phyloP scores from a whole-genome alignment of 2,888 invertebrate species.

The Eristalinus sepulchralis region DNA sequence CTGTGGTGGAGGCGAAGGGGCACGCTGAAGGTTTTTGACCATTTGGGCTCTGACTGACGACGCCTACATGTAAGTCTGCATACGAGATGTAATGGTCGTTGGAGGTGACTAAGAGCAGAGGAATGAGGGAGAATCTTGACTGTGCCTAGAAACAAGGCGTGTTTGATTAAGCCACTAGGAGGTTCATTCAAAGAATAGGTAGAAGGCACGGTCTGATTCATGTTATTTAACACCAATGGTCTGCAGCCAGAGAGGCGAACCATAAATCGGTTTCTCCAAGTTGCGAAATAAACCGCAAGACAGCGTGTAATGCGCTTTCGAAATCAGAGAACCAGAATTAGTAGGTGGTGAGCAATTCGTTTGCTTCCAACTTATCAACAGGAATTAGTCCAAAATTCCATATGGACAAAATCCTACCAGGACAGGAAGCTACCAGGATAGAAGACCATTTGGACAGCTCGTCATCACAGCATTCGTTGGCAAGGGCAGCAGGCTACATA shows the following conservation, averaged over 20 bases:
- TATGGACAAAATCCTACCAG: too few relatives aligned
- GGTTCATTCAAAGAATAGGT: not conserved
- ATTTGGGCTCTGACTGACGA: not conserved
- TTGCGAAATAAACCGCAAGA: too few relatives aligned
- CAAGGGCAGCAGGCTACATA: too few relatives aligned
- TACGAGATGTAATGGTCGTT: not conserved
- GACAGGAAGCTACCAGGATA: too few relatives aligned
- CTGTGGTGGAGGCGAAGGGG: not conserved
- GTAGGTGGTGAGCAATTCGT: too few relatives aligned
- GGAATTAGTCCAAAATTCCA: too few relatives aligned
- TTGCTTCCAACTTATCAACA: too few relatives aligned
- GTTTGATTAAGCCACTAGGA: not conserved
- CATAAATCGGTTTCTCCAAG: too few relatives aligned
- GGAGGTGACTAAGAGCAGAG: not conserved
- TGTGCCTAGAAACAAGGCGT: not conserved
- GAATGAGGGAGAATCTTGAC: not conserved
- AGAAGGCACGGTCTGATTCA: not conserved
- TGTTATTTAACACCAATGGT: not conserved
- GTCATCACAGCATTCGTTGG: too few relatives aligned
- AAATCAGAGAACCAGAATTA: too few relatives aligned
- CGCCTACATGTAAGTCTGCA: not conserved
- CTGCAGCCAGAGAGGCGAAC: not conserved
- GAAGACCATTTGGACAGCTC: too few relatives aligned
- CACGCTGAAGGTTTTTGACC: not conserved
- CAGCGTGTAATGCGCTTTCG: too few relatives aligned